phyloP scores from a whole-genome alignment of 2,113 vertebrate species.

The Furnarius figulus region DNA sequence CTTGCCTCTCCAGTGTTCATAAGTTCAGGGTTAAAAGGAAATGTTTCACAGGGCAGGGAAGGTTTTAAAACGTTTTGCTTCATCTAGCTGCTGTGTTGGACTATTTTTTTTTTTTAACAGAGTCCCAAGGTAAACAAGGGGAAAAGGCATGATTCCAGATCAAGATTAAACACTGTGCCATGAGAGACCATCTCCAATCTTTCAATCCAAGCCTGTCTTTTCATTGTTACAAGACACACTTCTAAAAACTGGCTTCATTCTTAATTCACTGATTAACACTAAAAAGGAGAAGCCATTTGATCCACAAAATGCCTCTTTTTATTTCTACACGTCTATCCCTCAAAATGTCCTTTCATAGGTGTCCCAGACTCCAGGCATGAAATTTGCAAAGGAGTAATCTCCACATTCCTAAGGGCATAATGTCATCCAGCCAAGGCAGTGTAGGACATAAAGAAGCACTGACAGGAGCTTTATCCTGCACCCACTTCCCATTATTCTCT shows the following conservation, averaged over 20 bases:
- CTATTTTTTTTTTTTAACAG: background rate
- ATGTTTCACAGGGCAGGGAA: background rate
- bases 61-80: background rate
- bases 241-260: background rate
- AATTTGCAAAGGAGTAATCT: background rate
- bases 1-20: background rate
- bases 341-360: background rate
- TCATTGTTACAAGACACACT: background rate
- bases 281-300: background rate
- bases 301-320: background rate
- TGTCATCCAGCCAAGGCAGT: background rate
- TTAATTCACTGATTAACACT: background rate
- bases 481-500: background rate
- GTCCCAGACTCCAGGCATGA: background rate
- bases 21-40: background rate
- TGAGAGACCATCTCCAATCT: background rate
- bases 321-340: background rate
- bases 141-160: background rate
- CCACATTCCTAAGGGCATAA: background rate
- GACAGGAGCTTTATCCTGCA: background rate
- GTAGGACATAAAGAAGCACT: background rate
- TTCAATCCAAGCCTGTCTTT: background rate
- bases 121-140: background rate
- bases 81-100: background rate
- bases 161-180: background rate